phyloP scores from a whole-genome alignment of 2,888 invertebrate species.

The Copidosoma aretas region DNA sequence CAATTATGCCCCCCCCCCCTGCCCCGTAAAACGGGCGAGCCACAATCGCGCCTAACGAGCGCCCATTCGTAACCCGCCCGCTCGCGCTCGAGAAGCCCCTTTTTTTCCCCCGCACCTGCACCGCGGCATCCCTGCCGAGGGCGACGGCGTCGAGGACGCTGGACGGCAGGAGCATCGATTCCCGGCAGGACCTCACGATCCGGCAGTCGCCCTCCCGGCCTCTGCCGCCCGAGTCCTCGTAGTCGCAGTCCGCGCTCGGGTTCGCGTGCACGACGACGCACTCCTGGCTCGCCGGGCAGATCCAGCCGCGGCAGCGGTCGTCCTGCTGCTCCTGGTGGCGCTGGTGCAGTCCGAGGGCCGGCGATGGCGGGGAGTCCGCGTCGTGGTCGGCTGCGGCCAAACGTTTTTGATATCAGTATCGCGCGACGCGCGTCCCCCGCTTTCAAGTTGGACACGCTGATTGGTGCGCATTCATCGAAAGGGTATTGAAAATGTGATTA shows the following conservation, averaged over 20 bases:
- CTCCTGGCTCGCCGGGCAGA: constrained; percentile 50
- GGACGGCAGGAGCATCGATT: constrained; percentile 9
- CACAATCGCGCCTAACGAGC: too few species aligned
- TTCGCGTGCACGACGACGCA: constrained; percentile 42
- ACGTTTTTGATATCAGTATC: too few species aligned
- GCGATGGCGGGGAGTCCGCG: neutral
- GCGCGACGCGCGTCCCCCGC: too few species aligned
- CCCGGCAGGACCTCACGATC: constrained; percentile 46
- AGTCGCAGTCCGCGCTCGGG: constrained; percentile 42
- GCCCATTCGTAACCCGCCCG: too few species aligned
- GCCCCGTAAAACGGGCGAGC: too few species aligned
- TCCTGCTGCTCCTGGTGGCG: constrained; percentile 26
- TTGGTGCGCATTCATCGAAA: too few species aligned
- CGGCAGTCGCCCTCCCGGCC: constrained; percentile 37
- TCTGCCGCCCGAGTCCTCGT: constrained; percentile 4
- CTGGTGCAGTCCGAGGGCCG: neutral
- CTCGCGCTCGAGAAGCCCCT: constrained; percentile 2
- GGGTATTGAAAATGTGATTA: too few species aligned
- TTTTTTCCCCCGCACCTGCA: neutral
- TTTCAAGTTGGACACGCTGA: too few species aligned
- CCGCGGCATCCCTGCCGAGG: neutral
- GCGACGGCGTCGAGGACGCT: neutral
- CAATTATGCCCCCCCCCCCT: too few species aligned
- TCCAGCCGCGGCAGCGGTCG: constrained; percentile 52
- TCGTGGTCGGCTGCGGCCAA: neutral